Evolutionary conservation across 2,888 invertebrate genomes (phyloP).

Genomic region (Cerastis leucographa): DNA sequence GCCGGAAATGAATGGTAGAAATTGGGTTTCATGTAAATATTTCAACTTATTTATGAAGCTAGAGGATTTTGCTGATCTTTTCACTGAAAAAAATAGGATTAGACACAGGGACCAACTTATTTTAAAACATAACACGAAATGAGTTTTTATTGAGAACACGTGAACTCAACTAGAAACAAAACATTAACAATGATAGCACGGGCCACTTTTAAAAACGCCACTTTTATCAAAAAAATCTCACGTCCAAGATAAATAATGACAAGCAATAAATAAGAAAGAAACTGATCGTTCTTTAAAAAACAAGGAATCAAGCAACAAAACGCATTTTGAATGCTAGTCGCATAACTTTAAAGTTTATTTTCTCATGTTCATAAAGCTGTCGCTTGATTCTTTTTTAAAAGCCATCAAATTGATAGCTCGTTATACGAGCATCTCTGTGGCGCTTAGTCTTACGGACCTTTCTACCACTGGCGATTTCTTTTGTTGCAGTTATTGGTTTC

Average conservation of each 20-base stretch:
- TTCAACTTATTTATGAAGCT: not conserved
- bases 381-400: not conserved
- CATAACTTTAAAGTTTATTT: not conserved
- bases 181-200: not conserved
- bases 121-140: not conserved
- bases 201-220: slow-evolving; percentile 1
- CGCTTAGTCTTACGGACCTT: slow-evolving; percentile 66
- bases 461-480: slow-evolving; percentile 75
- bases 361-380: not conserved
- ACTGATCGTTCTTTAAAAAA: slow-evolving; percentile 36
- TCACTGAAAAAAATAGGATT: not conserved
- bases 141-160: not conserved
- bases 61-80: not conserved
- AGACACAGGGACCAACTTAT: not conserved
- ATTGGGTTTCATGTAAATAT: not conserved
- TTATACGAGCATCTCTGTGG: slow-evolving; percentile 41
- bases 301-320: not conserved
- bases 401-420: slow-evolving; percentile 40
- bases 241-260: slow-evolving; percentile 26
- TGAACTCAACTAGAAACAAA: not conserved
- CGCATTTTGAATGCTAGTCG: not conserved
- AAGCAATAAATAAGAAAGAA: slow-evolving; percentile 46
- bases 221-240: slow-evolving; percentile 13
- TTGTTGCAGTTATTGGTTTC: slow-evolving; percentile 77
- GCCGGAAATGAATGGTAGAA: not conserved